These are phyloP conservation scores for Acropora tenuis DNA, from an alignment of 64 coral and sea anemone species.

Conservation along the genomic window DNA sequence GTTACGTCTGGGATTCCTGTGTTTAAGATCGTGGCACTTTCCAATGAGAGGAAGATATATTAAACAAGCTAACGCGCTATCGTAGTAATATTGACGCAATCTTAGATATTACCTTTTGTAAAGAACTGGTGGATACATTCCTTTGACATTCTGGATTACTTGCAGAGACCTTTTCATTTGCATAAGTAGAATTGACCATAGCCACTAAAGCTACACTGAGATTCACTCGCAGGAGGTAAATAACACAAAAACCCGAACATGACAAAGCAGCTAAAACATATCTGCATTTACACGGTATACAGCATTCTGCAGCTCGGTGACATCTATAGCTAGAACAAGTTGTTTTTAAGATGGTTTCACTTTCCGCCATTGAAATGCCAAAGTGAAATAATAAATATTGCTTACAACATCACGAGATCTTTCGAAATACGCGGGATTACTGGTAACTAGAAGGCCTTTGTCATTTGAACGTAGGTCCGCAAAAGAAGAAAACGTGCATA, in stretches of 20 bases:
- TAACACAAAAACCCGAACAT: slow-evolving; percentile 52
- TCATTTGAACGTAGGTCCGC: too few species aligned
- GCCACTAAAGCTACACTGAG: slow-evolving; percentile 71
- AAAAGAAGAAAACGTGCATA: too few species aligned
- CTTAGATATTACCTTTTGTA: neutral
- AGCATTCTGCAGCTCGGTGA: neutral
- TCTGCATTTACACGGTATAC: slow-evolving; percentile 30
- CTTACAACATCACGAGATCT: neutral
- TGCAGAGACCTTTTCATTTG: slow-evolving; percentile 23
- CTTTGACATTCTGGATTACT: slow-evolving; percentile 41
- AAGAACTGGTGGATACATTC: neutral
- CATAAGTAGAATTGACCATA: slow-evolving; percentile 71
- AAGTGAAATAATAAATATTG: too few species aligned
- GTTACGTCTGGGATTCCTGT: too few species aligned
- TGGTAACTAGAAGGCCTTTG: slow-evolving; percentile 46
- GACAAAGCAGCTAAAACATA: slow-evolving; percentile 47
- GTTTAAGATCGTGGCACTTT: too few species aligned
- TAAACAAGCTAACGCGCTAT: too few species aligned
- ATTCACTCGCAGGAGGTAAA: slow-evolving; percentile 65
- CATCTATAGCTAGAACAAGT: neutral
- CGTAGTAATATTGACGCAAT: too few species aligned
- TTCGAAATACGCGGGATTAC: slow-evolving; percentile 31
- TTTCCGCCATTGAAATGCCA: slow-evolving; percentile 19
- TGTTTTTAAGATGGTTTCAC: neutral
- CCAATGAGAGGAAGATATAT: too few species aligned